phyloP scores from a whole-genome alignment of 2,797 vertebrate species.

The Chaetodon trifasciatus region DNA sequence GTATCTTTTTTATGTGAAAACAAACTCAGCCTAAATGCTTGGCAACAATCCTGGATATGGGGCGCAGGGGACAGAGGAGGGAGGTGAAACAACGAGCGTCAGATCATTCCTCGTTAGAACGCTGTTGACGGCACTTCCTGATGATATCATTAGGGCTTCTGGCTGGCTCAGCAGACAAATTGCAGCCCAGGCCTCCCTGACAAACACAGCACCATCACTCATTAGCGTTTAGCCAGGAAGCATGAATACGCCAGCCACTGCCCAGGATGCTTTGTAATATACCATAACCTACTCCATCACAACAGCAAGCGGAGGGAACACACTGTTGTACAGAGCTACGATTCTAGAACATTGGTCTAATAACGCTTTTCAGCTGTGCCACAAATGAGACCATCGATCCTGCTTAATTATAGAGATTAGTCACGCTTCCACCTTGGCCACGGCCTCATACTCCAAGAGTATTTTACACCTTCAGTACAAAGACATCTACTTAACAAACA shows the following conservation, averaged over 20 bases:
- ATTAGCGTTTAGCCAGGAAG: slow-evolving; percentile 79
- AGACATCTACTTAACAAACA: slow-evolving; percentile 41
- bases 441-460: slow-evolving; percentile 26
- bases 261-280: slow-evolving; percentile 72
- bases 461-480: slow-evolving; percentile 46
- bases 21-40: slow-evolving; percentile 40
- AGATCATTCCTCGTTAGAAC: slow-evolving; percentile 81
- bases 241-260: slow-evolving; percentile 75
- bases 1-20: slow-evolving; percentile 23
- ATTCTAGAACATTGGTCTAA: slow-evolving; percentile 73
- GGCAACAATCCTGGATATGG: slow-evolving; percentile 19
- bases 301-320: slow-evolving; percentile 59
- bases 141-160: slow-evolving; percentile 84
- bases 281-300: slow-evolving; percentile 74
- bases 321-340: slow-evolving; percentile 73
- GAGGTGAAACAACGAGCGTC: slow-evolving; percentile 69
- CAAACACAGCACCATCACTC: slow-evolving; percentile 78
- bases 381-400: slow-evolving; percentile 72
- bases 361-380: slow-evolving; percentile 67
- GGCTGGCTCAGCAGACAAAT: slow-evolving; percentile 84
- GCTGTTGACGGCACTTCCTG: slow-evolving; percentile 77
- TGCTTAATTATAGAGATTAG: slow-evolving; percentile 79
- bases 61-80: slow-evolving; percentile 19
- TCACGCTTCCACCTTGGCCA: slow-evolving; percentile 60
- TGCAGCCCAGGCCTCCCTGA: slow-evolving; percentile 76